A percentile compares a stretch with the other conserved stretches of the same genome.
These are phyloP conservation scores for Cotesia glomerata DNA, from an alignment of 1,140 invertebrate genomes.

Conservation along the genomic window DNA sequence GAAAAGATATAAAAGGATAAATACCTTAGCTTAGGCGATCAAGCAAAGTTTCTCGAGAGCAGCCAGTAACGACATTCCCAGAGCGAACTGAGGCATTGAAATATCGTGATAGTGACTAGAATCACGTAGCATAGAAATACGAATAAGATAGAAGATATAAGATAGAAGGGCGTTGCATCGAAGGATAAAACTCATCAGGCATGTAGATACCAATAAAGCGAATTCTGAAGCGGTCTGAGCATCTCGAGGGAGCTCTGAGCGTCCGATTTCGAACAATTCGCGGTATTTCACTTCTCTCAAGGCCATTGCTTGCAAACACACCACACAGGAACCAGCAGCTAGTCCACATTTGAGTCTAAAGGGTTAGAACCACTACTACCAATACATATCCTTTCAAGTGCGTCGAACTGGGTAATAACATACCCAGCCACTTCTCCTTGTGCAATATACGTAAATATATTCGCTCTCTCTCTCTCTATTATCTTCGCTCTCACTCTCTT, in stretches of 20 bases:
- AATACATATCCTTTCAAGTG: neutral
- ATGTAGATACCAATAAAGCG: slow-evolving; percentile 55
- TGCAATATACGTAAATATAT: neutral
- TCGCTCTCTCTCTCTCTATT: slow-evolving; percentile 10
- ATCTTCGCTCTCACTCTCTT: neutral
- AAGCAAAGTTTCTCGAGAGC: neutral
- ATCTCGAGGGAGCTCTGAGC: slow-evolving; percentile 46
- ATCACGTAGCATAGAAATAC: slow-evolving; percentile 3
- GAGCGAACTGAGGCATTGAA: slow-evolving; percentile 17
- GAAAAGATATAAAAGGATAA: slow-evolving; percentile 11
- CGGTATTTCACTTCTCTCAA: slow-evolving; percentile 41
- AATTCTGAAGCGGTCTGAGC: slow-evolving; percentile 47
- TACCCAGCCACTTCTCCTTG: slow-evolving; percentile 35
- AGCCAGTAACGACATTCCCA: slow-evolving; percentile 20
- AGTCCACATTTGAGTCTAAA: slow-evolving; percentile 34
- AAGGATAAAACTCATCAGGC: slow-evolving; percentile 47
- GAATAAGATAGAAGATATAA: neutral
- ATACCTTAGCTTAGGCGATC: slow-evolving; percentile 7
- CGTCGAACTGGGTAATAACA: slow-evolving; percentile 53
- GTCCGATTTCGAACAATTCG: slow-evolving; percentile 53
- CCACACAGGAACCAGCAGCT: neutral
- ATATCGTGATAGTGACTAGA: neutral
- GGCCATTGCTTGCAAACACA: neutral
- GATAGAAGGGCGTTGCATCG: neutral
- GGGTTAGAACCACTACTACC: slow-evolving; percentile 38